Percentiles rank a stretch among this genome's conserved stretches.
Conservation (phyloP, 2,888 invertebrate species). For the Antitype chi region DNA sequence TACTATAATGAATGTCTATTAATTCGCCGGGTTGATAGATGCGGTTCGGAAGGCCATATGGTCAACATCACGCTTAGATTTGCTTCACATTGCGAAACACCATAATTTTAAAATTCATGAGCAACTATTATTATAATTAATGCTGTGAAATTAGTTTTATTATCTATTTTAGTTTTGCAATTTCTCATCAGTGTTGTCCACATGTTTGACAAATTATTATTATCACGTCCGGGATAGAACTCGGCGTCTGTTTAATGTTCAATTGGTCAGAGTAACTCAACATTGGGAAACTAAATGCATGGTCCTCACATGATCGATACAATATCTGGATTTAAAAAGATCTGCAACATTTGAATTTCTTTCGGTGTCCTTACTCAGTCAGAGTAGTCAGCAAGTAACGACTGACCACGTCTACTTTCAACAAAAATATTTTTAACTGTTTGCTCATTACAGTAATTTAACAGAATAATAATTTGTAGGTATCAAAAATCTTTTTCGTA, state of each 20-base stretch:
- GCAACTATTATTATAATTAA: slow-evolving; percentile 1
- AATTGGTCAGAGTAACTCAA: slow-evolving; percentile 10
- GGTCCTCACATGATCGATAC: too few species aligned
- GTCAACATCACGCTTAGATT: slow-evolving; percentile 18
- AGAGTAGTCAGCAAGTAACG: background rate
- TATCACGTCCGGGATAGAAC: slow-evolving; percentile 41
- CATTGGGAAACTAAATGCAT: background rate
- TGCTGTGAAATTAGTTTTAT: slow-evolving; percentile 1
- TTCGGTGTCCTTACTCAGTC: background rate
- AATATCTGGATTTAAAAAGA: too few species aligned
- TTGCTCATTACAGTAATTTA: too few species aligned
- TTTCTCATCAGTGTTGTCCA: slow-evolving; percentile 21
- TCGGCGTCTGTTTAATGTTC: background rate
- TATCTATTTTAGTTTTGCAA: background rate
- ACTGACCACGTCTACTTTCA: too few species aligned
- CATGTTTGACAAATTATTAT: slow-evolving; percentile 47
- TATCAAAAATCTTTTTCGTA: background rate
- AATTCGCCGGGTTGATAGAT: slow-evolving; percentile 11
- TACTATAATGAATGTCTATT: background rate
- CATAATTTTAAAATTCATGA: background rate
- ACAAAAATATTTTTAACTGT: too few species aligned
- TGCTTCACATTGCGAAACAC: slow-evolving; percentile 26
- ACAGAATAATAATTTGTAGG: too few species aligned
- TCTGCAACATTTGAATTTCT: too few species aligned
- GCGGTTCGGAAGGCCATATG: slow-evolving; percentile 38